A percentile compares a stretch with the other conserved stretches of the same genome.
phyloP scores from a whole-genome alignment of 2,113 vertebrate genomes.

The Oophaga pumilio region DNA sequence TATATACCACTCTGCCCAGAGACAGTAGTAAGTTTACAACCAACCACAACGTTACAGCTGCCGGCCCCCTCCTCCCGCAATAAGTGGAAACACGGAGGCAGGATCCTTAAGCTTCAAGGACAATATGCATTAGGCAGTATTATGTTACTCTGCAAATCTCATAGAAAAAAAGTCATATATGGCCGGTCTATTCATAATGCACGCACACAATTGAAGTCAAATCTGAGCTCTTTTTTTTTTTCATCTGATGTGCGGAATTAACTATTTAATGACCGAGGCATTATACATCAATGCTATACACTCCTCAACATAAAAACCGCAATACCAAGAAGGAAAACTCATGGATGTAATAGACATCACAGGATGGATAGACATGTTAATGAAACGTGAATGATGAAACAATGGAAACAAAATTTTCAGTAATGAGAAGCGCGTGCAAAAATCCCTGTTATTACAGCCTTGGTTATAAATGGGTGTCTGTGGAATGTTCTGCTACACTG shows the following conservation, averaged over 20 bases:
- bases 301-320: too few species aligned
- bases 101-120: conserved; percentile 14
- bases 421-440: too few species aligned
- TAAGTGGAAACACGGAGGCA: conserved; percentile 5
- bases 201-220: not conserved
- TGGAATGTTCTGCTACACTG: too few species aligned
- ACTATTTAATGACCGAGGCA: not conserved
- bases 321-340: too few species aligned
- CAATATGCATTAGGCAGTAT: conserved; percentile 26
- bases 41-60: conserved; percentile 34
- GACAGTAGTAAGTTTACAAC: conserved; percentile 31
- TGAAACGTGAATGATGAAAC: too few species aligned
- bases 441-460: too few species aligned
- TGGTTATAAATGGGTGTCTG: too few species aligned
- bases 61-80: conserved; percentile 10
- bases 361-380: too few species aligned
- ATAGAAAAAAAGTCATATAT: not conserved
- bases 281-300: not conserved
- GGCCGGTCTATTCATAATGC: conserved; percentile 13
- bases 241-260: not conserved
- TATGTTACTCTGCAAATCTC: conserved; percentile 18
- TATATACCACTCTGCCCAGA: conserved; percentile 39
- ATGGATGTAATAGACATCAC: too few species aligned
- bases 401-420: too few species aligned
- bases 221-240: not conserved